A percentile compares a stretch with the other conserved stretches of the same genome.
phyloP scores from a whole-genome alignment of 2,888 invertebrate species.

The Oxystoma pomonae region DNA sequence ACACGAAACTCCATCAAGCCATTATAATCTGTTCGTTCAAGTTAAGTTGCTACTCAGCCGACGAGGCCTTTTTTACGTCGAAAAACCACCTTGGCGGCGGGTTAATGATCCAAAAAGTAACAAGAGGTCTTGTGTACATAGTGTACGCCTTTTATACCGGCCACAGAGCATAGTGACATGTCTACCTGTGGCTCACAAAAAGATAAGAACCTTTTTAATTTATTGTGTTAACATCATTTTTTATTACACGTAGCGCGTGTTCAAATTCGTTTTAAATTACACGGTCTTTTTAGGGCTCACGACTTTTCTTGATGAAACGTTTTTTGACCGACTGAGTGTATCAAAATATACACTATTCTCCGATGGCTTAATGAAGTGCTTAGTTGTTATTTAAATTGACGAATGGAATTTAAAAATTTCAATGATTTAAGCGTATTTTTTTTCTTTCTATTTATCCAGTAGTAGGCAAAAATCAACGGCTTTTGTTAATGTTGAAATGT shows the following conservation, averaged over 20 bases:
- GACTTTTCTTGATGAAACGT: background rate
- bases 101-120: background rate
- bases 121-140: background rate
- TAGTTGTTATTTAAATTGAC: no score
- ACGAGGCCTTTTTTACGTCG: background rate
- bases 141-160: background rate
- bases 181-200: background rate
- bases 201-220: slow-evolving; percentile 2
- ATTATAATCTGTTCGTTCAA: background rate
- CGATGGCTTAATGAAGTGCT: background rate
- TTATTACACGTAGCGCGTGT: slow-evolving; percentile 20
- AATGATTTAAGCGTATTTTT: no score
- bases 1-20: background rate
- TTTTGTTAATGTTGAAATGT: no score
- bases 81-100: background rate
- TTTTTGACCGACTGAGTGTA: background rate
- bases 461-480: no score
- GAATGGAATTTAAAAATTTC: no score
- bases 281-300: slow-evolving; percentile 15
- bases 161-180: background rate
- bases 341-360: background rate
- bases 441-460: no score
- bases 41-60: background rate
- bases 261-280: slow-evolving; percentile 24
- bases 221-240: slow-evolving; percentile 26